Base-by-base conservation (phyloP, 2,888 invertebrate species). In the Choristoneura rosaceana region DNA sequence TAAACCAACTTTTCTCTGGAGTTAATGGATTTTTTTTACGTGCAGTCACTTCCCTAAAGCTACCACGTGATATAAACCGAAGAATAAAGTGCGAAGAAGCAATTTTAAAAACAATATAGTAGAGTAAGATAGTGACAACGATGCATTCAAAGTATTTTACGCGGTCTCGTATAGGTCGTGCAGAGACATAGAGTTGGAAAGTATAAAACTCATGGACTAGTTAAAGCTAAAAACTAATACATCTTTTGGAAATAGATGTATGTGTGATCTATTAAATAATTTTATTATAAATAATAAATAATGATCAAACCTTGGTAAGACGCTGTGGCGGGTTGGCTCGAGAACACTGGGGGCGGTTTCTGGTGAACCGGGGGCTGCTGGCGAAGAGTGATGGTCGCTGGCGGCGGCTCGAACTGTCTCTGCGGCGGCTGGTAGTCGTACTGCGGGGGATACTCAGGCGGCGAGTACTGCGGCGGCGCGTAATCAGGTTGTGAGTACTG, bases 291-390 rank as follows among this genome's bases (percentile, higher is more conserved):
- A 38, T 7, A 38, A 38, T 38, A 38, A 38, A 5, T 1, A 47
- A 47, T 47, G 47, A 47, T 47, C 70, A 52, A 52, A 96, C 96
- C 96, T 95, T 95, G 93, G 87, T 95, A 95, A 81, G 95, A 96
- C 84, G 96, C 95, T 90, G 97, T 95, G 84, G 97, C 97, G 82
- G 98, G 98, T 93, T 98, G 97, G 80, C 97, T 97, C 80, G 96
- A 90, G 84, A 96, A 96, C 78, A 97, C 96, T 76, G 97, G 97
- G 73, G 96, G 94, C 76, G 97, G 96, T 86, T 92, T 93, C 94
- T 98, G 97, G 82, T 96, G 96, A 71, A 97, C 95, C 38, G 98
- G 98, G 76, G 95, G 95, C 85, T 96, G 95, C 77, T 95, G 95
- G 79, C 97, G 96, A 75, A 98, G 95, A 80, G 96, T 96, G 88